Percentiles rank a stretch among this genome's conserved stretches.
phyloP scores from a whole-genome alignment of 2,113 vertebrate species.

The Ivindomyrus marchei region DNA sequence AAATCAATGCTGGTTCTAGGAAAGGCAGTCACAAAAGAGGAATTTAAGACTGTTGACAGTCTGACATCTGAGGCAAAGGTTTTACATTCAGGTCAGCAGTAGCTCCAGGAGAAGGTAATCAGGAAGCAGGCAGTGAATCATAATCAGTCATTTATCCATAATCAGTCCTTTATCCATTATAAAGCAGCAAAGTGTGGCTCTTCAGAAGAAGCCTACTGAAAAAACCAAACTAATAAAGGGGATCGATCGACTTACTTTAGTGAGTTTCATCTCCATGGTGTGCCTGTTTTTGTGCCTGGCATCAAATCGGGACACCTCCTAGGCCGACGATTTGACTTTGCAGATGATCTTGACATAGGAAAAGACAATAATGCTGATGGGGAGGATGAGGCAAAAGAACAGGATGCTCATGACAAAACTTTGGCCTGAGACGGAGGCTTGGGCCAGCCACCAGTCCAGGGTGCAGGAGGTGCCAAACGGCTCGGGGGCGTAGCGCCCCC shows the following conservation, averaged over 20 bases:
- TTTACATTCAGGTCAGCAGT: background rate
- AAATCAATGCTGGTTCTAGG: background rate
- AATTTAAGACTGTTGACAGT: background rate
- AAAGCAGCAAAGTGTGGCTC: background rate
- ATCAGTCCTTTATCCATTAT: background rate
- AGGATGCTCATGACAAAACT: slow-evolving; percentile 83
- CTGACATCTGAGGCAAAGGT: background rate
- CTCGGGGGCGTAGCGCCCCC: slow-evolving; percentile 83
- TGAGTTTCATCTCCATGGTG: slow-evolving; percentile 84
- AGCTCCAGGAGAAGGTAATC: background rate
- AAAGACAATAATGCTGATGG: slow-evolving; percentile 78
- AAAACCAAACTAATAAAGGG: background rate
- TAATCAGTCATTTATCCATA: background rate
- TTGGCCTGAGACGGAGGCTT: slow-evolving; percentile 77
- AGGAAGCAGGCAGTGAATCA: background rate
- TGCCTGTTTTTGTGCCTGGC: slow-evolving; percentile 75
- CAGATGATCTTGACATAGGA: slow-evolving; percentile 86
- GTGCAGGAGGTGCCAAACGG: slow-evolving; percentile 94
- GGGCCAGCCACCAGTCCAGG: slow-evolving; percentile 91
- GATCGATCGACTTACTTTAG: slow-evolving; percentile 65
- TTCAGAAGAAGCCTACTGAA: background rate
- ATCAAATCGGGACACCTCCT: slow-evolving; percentile 81
- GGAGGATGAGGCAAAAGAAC: slow-evolving; percentile 89
- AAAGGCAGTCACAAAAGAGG: background rate
- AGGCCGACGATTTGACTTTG: slow-evolving; percentile 84